Conservation (phyloP, 2,797 vertebrate genomes). For the Knipowitschia caucasica region DNA sequence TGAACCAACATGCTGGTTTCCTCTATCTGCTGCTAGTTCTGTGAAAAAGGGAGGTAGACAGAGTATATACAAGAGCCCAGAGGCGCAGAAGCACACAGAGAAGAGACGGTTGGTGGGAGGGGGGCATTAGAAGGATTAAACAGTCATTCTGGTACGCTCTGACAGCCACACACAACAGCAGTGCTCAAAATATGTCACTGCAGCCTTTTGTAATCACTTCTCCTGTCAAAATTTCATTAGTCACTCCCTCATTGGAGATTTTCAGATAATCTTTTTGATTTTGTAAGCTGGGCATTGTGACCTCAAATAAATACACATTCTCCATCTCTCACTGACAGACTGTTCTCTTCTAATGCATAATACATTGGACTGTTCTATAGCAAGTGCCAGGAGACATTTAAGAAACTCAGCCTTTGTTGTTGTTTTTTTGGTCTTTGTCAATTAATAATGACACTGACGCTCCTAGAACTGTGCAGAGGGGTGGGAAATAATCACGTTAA, state of each 20-base stretch:
- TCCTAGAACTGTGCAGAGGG: too few species aligned
- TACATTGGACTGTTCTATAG: neutral
- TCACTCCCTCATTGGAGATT: slow-evolving; percentile 39
- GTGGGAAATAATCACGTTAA: too few species aligned
- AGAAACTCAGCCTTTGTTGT: neutral
- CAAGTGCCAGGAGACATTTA: neutral
- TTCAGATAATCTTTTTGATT: slow-evolving; percentile 4
- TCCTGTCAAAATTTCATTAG: slow-evolving; percentile 37
- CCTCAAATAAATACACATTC: neutral
- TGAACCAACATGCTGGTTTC: slow-evolving; percentile 39
- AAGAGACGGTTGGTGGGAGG: slow-evolving; percentile 35
- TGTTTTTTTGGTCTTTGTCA: neutral
- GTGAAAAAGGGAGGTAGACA: slow-evolving; percentile 33
- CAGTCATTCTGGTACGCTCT: slow-evolving; percentile 53
- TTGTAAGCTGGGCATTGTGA: slow-evolving; percentile 1
- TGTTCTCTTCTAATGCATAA: neutral
- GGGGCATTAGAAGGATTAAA: slow-evolving; percentile 60
- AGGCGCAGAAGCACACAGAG: slow-evolving; percentile 41
- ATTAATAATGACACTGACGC: too few species aligned
- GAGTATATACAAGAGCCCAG: slow-evolving; percentile 43
- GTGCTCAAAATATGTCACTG: slow-evolving; percentile 52
- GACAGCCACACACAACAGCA: slow-evolving; percentile 61
- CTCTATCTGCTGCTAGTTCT: slow-evolving; percentile 35
- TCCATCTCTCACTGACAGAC: neutral
- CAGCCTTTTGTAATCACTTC: slow-evolving; percentile 54